phyloP scores from a whole-genome alignment of 2,113 vertebrate genomes.

The Stictonetta naevosa region DNA sequence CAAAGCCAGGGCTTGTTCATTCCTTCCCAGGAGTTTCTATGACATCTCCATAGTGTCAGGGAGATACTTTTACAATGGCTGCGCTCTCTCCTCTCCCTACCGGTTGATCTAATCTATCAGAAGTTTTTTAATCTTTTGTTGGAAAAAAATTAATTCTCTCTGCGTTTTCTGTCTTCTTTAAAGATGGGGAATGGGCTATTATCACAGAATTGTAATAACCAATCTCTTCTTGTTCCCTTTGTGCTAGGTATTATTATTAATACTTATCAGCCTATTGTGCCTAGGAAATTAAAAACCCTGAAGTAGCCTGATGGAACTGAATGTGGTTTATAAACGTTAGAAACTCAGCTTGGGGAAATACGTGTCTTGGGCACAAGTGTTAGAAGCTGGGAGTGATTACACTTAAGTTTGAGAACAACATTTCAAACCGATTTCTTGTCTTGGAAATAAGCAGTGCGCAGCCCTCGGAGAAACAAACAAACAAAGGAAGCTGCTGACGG shows the following conservation, averaged over 20 bases:
- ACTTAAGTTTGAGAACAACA: neutral
- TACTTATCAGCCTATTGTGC: slow-evolving; percentile 15
- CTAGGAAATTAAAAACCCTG: slow-evolving; percentile 35
- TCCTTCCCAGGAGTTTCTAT: neutral
- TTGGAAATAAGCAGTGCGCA: neutral
- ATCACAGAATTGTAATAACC: neutral
- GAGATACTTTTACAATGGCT: neutral
- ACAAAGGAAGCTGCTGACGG: neutral
- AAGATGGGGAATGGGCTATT: neutral
- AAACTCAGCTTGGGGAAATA: neutral
- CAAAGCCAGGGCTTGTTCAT: neutral
- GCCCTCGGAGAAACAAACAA: neutral
- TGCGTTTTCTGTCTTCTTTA: neutral
- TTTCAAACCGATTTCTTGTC: neutral
- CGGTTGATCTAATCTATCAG: neutral
- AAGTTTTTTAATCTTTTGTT: neutral
- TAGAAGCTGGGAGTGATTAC: neutral
- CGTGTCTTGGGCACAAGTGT: neutral
- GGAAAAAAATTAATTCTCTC: neutral
- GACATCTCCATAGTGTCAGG: neutral
- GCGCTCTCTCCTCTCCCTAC: neutral
- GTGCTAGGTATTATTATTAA: slow-evolving; percentile 13
- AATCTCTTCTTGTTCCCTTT: slow-evolving; percentile 9
- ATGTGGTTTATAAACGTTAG: neutral
- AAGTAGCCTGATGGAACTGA: neutral